Base-by-base conservation (phyloP, 2,888 invertebrate species). In the Calameuta pallipes region DNA sequence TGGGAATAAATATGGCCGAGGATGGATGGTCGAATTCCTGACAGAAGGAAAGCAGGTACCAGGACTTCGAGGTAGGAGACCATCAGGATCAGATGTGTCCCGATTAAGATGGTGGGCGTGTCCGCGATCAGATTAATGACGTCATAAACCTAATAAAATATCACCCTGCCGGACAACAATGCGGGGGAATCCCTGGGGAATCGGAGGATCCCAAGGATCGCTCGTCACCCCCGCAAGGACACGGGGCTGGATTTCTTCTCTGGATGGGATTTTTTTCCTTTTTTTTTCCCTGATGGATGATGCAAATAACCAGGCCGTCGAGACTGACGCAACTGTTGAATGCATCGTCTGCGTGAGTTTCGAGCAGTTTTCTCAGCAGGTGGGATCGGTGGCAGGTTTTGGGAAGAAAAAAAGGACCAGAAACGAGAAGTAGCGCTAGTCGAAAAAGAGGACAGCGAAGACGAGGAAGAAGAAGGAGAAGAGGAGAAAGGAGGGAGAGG, bases 61-160 rank as follows among this genome's bases (percentile, higher is more conserved):
- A 56, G 56, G 56, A 56, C 56, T 23, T 56, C 15, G 2, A 23
- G 56, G 56, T 9, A 56, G 56, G 56, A 56, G 37, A 74, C 69
- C 73, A 31, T 74, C 68, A 35, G 70, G 74, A 70, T 78, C 71
- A 31, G 71, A 71, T 71, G 37, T 56, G 36, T 35, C 74, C 88
- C 89, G 88, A 90, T 89, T 88, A 87, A 89, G 87, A 83, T 83
- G 82, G 88, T 88, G 88, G 90, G 90, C 87, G 89, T 89, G 85
- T 86, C 85, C 80, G 85, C 85, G 90, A 91, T 89, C 90, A 90
- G 90, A 91, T 91, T 90, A 91, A 91, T 91, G 91, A 90, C 90
- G 89, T 89, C 91, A 90, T 91, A 91, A 91, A 91, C 88, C 89
- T 87, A 91, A 91, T 91, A 91, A 91, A 91, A 91, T 91, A 91